Evolutionary conservation across 2,888 invertebrate genomes (phyloP).

Genomic region (Leptopterna dolabrata): DNA sequence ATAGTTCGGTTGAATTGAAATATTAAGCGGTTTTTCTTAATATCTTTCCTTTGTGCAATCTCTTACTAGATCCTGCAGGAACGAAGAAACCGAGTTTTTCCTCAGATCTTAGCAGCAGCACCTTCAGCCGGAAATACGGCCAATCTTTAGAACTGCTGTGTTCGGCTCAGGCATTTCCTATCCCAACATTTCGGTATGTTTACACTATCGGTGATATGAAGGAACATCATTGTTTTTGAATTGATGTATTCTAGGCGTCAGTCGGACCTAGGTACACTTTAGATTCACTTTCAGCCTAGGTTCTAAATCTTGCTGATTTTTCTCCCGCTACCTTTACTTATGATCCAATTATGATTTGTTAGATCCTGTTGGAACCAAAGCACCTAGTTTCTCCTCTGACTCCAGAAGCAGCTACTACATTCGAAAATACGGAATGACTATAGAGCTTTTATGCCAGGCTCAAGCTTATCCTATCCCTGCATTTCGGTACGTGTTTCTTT

Average conservation of each 20-base stretch:
- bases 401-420: constrained; percentile 42
- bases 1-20: too few species aligned
- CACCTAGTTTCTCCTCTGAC: constrained; percentile 73
- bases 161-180: constrained; percentile 73
- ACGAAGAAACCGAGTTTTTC: constrained; percentile 74
- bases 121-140: constrained; percentile 64
- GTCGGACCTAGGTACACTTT: too few species aligned
- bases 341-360: constrained; percentile 3
- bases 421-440: constrained; percentile 32
- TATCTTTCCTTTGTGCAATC: constrained; percentile 58
- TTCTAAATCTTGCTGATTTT: too few species aligned
- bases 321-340: too few species aligned
- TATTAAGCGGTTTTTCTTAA: too few species aligned
- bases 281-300: too few species aligned
- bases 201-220: constrained; percentile 64
- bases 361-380: constrained; percentile 75
- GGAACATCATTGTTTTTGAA: too few species aligned
- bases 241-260: too few species aligned
- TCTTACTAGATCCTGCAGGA: constrained; percentile 67
- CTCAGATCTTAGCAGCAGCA: constrained; percentile 68
- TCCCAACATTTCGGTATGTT: constrained; percentile 69
- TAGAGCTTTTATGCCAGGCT: constrained; percentile 72
- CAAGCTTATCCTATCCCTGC: constrained; percentile 75
- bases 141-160: constrained; percentile 67
- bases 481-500: constrained; percentile 70